A percentile compares a stretch with the other conserved stretches of the same genome.
Evolutionary conservation across 2,888 invertebrate species (phyloP).

Genomic region (Sarcophaga variegata): DNA sequence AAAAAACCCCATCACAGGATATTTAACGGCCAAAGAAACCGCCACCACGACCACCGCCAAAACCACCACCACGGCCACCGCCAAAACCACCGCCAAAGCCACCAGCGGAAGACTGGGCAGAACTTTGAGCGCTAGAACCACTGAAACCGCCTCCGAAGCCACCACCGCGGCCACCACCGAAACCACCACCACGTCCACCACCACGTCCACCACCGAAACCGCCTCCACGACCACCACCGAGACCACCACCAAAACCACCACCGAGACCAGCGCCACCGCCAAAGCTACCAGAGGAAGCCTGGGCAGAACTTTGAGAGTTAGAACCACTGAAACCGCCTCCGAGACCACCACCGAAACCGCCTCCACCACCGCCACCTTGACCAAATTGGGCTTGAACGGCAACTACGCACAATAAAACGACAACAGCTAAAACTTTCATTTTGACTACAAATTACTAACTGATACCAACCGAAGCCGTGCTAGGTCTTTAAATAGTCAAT

Average conservation of each 20-base stretch:
- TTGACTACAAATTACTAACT: background rate
- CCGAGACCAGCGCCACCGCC: conserved; percentile 1
- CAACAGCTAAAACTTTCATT: background rate
- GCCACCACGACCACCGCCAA: conserved; percentile 27
- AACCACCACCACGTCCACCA: conserved; percentile 40
- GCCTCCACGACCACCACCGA: conserved; percentile 22
- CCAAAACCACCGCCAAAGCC: conserved; percentile 33
- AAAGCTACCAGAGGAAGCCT: background rate
- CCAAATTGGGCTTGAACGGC: conserved; percentile 32
- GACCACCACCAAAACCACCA: conserved; percentile 27
- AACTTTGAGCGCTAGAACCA: conserved; percentile 32
- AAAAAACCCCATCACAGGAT: too few species aligned
- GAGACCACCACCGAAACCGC: conserved; percentile 41
- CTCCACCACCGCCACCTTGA: conserved; percentile 49
- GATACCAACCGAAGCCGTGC: background rate
- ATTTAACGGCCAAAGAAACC: conserved; percentile 25
- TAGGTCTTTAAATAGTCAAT: background rate
- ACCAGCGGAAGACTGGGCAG: background rate
- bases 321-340: conserved; percentile 48
- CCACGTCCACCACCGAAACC: conserved; percentile 34
- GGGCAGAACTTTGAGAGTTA: conserved; percentile 4
- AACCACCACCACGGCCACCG: conserved; percentile 27
- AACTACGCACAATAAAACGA: conserved; percentile 12
- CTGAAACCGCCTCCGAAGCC: conserved; percentile 31
- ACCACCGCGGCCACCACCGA: conserved; percentile 52